These are phyloP conservation scores for Callopanchax toddi DNA, from an alignment of 2,113 vertebrate species.

Conservation along the genomic window DNA sequence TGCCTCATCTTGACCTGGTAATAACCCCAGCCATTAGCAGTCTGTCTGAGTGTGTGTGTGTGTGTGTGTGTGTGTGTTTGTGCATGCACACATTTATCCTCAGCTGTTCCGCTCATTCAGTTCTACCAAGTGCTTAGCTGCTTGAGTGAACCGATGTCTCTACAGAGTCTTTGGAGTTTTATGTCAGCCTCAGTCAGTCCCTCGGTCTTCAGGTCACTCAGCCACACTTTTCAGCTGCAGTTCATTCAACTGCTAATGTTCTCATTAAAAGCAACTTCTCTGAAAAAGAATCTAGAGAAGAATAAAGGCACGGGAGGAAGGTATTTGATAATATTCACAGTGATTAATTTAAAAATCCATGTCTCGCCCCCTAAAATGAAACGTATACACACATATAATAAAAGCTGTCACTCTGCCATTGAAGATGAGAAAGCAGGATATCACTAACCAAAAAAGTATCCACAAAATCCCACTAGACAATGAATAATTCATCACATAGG, in stretches of 20 bases:
- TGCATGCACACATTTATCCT: constrained; percentile 4
- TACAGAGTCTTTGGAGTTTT: constrained; percentile 16
- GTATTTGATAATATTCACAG: neutral
- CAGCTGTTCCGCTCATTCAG: constrained; percentile 71
- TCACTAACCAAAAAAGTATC: constrained; percentile 78
- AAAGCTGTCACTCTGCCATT: constrained; percentile 20
- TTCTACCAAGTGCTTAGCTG: constrained; percentile 33
- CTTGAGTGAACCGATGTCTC: constrained; percentile 36
- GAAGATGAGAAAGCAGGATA: constrained; percentile 44
- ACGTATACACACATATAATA: constrained; percentile 6
- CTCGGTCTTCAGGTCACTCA: constrained; percentile 15
- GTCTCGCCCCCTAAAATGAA: neutral
- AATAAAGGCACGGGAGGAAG: neutral
- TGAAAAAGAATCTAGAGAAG: neutral
- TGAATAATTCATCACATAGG: constrained; percentile 72
- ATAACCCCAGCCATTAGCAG: constrained; percentile 59
- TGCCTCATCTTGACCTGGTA: constrained; percentile 50
- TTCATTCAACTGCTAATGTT: constrained; percentile 1
- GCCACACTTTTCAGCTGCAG: neutral
- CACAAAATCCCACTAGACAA: constrained; percentile 67
- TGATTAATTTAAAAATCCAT: neutral
- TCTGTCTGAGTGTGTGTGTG: constrained; percentile 1
- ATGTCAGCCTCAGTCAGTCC: constrained; percentile 8
- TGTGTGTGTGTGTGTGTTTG: constrained; percentile 1
- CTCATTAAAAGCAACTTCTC: constrained; percentile 2